Evolutionary conservation across 2,797 vertebrate species (phyloP).

Genomic region (Mus minutoides): DNA sequence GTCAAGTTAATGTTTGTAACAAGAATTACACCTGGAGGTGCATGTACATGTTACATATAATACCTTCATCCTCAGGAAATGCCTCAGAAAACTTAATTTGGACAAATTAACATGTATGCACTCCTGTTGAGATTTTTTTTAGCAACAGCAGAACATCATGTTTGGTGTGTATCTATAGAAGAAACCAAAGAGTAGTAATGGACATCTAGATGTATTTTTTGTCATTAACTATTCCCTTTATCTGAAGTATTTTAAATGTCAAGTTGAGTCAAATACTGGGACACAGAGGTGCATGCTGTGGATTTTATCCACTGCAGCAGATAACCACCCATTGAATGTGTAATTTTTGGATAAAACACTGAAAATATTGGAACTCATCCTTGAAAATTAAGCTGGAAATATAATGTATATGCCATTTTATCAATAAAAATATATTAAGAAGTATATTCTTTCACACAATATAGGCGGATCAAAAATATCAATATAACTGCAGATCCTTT

Average conservation of each 20-base stretch:
- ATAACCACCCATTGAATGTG: background rate
- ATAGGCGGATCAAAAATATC: background rate
- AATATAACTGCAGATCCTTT: background rate
- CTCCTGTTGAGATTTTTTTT: background rate
- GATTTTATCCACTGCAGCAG: background rate
- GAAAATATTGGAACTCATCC: background rate
- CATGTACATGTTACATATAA: background rate
- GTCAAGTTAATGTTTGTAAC: conserved; percentile 12
- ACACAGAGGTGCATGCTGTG: background rate
- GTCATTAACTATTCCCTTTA: background rate
- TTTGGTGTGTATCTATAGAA: background rate
- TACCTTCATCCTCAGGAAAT: background rate
- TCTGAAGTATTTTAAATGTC: conserved; percentile 40
- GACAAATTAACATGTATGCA: background rate
- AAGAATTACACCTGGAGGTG: background rate
- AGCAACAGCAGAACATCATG: background rate
- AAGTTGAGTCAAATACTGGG: background rate
- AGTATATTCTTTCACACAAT: background rate
- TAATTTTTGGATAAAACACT: conserved; percentile 9
- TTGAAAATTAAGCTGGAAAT: background rate
- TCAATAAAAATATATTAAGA: background rate
- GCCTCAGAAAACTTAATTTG: background rate
- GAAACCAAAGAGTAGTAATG: background rate
- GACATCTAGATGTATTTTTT: background rate
- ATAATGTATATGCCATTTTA: background rate